phyloP scores from a whole-genome alignment of 2,797 vertebrate species.

The Mus spretus region DNA sequence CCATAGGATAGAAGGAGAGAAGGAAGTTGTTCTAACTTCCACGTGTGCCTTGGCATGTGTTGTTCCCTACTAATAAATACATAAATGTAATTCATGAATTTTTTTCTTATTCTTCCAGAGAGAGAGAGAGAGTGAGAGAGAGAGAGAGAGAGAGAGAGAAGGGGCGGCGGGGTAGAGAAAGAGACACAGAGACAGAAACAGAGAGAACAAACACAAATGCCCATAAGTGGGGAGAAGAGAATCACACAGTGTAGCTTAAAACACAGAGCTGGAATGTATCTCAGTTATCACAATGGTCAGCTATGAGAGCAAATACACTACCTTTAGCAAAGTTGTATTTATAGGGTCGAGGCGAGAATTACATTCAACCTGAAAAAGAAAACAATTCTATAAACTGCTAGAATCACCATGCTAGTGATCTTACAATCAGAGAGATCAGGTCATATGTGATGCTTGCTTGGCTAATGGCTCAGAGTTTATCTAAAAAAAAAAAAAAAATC shows the following conservation, averaged over 20 bases:
- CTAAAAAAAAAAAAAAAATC: conserved; percentile 55
- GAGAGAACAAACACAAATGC: background rate
- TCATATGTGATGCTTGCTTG: background rate
- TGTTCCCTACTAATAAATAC: background rate
- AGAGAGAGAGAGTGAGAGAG: no score
- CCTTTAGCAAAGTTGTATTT: conserved; percentile 97
- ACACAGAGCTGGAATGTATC: conserved; percentile 10
- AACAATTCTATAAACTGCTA: conserved; percentile 52
- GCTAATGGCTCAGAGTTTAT: conserved; percentile 41
- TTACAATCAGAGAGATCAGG: background rate
- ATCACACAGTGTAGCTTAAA: background rate
- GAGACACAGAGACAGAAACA: background rate
- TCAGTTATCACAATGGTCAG: conserved; percentile 13
- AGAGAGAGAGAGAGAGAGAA: background rate
- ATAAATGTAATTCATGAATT: background rate
- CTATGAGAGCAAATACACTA: conserved; percentile 77
- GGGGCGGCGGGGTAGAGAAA: no score
- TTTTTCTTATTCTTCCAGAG: background rate
- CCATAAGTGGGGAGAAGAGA: background rate
- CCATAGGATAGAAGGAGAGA: background rate
- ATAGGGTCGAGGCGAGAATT: conserved; percentile 97
- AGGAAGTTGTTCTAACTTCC: background rate
- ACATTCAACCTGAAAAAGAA: conserved; percentile 94
- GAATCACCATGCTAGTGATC: background rate
- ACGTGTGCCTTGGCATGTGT: background rate